Evolutionary conservation across 30 jellyfish, hydroid and myxozoan genomes (phyloP), one percentile per base, ranked within the genome.

Genomic region (Morbakka virulenta): DNA sequence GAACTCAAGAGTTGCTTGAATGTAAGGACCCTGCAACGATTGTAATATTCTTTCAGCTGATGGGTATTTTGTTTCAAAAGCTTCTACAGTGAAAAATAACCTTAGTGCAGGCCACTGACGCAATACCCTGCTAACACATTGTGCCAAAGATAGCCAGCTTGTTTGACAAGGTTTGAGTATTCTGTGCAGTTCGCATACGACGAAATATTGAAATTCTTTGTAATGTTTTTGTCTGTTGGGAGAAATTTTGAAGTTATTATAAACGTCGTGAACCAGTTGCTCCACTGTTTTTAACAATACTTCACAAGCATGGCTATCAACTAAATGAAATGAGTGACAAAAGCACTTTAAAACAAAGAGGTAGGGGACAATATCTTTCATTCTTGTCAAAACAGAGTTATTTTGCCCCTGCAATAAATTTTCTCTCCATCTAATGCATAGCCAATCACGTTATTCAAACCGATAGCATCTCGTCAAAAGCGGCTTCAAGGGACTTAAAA

Each of bases 21-120:
- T 31, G 52, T 62, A 77, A 1, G 89, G 89, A 25, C 72, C 6
- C 27, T 29, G 61, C 68, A 79, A 79, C 30, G 63, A 32, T 12
- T 41, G 20, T 31, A 79, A 34, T 6, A 64, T 68, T 35, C 76
- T 35, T 50, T 64, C 76, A 24, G 81, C 81, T 62, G 35, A 72
- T 4, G 89, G 89, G 0, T 70, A 35, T 20, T 77, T 77, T 26
- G 72, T 34, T 28, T 77, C 81, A 35, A 32, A 14, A 20, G 57
- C 72, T 36, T 62, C 81, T 4, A 72, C 64, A 27, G 69, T 66
- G 33, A 77, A 77, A 50, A 62, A 77, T 35, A 62, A 31, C 31
- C 64, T 52, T 32, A 77, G 52, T 3, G 81, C 89, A 20, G 80
- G 73, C 89, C 89, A 77, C 73, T 77, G 89, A 62, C 47, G 80